phyloP scores from a whole-genome alignment of 2,113 vertebrate genomes.

The Heliornis fulica region DNA sequence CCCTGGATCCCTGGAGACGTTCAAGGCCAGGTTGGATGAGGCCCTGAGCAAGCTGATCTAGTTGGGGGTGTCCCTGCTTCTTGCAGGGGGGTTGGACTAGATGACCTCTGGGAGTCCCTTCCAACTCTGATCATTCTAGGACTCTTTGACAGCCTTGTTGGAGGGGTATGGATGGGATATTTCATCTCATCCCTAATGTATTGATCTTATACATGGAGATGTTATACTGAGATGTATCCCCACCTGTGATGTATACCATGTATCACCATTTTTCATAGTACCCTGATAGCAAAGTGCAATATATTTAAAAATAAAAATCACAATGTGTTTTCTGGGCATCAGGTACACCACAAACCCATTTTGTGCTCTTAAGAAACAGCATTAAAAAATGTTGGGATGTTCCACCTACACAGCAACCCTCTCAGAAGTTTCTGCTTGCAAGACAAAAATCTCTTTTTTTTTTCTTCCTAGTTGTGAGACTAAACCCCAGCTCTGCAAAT shows the following conservation, averaged over 20 bases:
- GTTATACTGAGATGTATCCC: background rate
- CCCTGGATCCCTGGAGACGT: too few species aligned
- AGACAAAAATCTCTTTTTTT: background rate
- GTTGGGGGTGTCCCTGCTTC: too few species aligned
- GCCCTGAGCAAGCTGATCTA: too few species aligned
- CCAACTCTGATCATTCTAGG: too few species aligned
- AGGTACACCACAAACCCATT: background rate
- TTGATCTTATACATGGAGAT: background rate
- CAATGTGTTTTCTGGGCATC: background rate
- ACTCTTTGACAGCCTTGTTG: too few species aligned
- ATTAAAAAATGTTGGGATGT: background rate
- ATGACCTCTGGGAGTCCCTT: too few species aligned
- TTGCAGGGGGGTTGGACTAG: too few species aligned
- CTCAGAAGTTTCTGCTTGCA: background rate
- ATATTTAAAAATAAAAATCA: background rate
- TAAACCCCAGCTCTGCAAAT: background rate
- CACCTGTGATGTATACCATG: too few species aligned
- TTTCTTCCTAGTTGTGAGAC: background rate
- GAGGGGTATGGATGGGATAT: background rate
- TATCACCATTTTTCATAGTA: background rate
- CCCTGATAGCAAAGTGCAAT: background rate
- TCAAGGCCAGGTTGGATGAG: too few species aligned
- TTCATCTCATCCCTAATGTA: rapidly evolving
- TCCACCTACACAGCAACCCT: background rate
- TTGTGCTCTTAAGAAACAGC: background rate